A percentile compares a stretch with the other conserved stretches of the same genome.
Evolutionary conservation across 2,113 vertebrate species (phyloP).

Genomic region (Lathamus discolor): DNA sequence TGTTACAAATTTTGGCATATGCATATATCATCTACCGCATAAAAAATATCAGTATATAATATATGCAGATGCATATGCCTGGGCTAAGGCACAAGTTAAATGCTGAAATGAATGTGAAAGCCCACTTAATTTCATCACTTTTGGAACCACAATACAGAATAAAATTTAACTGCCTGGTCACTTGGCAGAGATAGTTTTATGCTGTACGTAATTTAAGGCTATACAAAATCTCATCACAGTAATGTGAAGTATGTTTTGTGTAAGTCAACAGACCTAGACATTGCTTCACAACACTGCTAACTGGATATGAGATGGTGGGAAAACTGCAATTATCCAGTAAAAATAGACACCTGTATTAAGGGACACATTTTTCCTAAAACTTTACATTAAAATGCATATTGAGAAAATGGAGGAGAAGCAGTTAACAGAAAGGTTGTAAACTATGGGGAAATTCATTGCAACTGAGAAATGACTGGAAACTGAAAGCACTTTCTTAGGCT

Average conservation of each 20-base stretch:
- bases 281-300: not conserved
- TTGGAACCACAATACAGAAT: not conserved
- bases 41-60: not conserved
- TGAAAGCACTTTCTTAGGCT: slow-evolving; percentile 6
- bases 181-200: not conserved
- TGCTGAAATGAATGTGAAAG: not conserved
- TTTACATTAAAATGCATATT: not conserved
- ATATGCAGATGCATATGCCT: not conserved
- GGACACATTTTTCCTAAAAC: not conserved
- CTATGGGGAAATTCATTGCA: not conserved
- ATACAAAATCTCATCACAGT: not conserved
- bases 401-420: not conserved
- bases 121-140: not conserved
- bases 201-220: not conserved
- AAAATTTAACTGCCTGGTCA: not conserved
- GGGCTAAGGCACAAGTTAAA: not conserved
- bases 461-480: not conserved
- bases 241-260: not conserved
- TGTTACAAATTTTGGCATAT: not conserved
- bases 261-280: not conserved
- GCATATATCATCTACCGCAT: not conserved
- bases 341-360: not conserved
- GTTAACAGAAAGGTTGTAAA: not conserved
- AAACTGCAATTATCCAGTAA: not conserved
- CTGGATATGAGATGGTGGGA: not conserved